Base-by-base conservation (phyloP, 2,113 vertebrate species). In the Gavialis gangeticus region DNA sequence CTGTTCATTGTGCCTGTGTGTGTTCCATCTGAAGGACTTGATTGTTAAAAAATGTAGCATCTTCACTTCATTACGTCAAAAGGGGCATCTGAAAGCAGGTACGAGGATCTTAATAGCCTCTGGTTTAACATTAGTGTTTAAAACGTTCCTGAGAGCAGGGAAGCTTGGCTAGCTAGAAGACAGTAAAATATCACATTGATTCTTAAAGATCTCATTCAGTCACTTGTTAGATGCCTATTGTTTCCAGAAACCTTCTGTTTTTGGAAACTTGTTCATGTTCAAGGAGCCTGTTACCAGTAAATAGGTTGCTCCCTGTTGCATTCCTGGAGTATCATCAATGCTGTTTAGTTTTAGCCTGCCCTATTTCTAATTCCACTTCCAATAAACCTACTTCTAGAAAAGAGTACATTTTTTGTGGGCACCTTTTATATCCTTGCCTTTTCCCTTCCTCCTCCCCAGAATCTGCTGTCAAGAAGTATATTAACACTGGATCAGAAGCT, bases 121-220 rank as follows among this genome's bases (percentile, higher is more conserved):
- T 71, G n/a, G 8, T 83, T 84, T 79, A n/a, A 19, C 75, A 69
- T 58, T 2, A 2, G 46, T 59, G 34, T 37, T 4, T 18, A 22
- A 10, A 67, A 84, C 78, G 85, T n/a, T 88, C 57, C 85, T 60
- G 63, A 89, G 58, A 94, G 62, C 78, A 91, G 77, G 82, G 88
- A 22, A n/a, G n/a, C 11, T 7, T 71, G 71, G 79, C 14, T 79
- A 84, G 67, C 77, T 73, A 59, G 92, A 59, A 34, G 63, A 30
- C 17, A 75, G 62, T 73, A 30, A 87, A 87, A 56, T 89, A 37
- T 1, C 4, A 0, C 54, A 25, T 34, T 27, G 30, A 5, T 57
- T 60, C 59, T 37, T 73, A 37, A 73, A 60, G 46, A 77, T 81
- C 57, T 82, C 78, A 95, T 91, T 94, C n/a, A 77, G 67, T 64